Percentiles rank a stretch among this genome's conserved stretches.
Conservation (phyloP, 2,888 invertebrate genomes). For the Odontothrips loti region DNA sequence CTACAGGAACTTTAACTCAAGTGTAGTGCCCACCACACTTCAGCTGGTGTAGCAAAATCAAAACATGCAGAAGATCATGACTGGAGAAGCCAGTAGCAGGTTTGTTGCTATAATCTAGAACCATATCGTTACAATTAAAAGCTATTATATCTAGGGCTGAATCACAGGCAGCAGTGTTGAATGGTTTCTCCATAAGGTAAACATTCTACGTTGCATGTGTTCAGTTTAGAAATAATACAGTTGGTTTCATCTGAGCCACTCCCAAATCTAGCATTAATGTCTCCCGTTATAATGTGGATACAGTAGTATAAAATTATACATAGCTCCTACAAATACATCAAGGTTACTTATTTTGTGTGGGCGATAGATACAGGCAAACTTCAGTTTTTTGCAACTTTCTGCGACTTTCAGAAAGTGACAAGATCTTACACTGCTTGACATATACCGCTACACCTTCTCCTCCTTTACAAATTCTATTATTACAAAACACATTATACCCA, state of each 20-base stretch:
- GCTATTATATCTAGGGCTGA: not conserved
- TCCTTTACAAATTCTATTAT: constrained; percentile 9
- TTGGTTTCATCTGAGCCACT: not conserved
- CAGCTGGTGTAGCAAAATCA: not conserved
- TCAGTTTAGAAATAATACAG: not conserved
- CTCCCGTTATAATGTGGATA: not conserved
- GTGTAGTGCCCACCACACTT: no score
- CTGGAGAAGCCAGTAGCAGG: not conserved
- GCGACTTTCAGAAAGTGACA: constrained; percentile 12
- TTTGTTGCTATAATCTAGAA: not conserved
- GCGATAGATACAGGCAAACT: not conserved
- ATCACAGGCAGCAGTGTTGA: not conserved
- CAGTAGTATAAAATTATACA: not conserved
- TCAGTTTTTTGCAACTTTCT: not conserved
- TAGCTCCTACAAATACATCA: not conserved
- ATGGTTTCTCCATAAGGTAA: not conserved
- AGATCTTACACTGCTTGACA: not conserved
- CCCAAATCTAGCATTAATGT: not conserved
- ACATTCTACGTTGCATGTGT: not conserved
- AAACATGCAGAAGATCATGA: not conserved
- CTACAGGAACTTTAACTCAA: no score
- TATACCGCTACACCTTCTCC: constrained; percentile 15
- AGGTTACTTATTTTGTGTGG: not conserved
- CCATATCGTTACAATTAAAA: not conserved
- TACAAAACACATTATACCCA: constrained; percentile 2